phyloP scores from a whole-genome alignment of 2,113 vertebrate species.

The Hystrix brachyura region DNA sequence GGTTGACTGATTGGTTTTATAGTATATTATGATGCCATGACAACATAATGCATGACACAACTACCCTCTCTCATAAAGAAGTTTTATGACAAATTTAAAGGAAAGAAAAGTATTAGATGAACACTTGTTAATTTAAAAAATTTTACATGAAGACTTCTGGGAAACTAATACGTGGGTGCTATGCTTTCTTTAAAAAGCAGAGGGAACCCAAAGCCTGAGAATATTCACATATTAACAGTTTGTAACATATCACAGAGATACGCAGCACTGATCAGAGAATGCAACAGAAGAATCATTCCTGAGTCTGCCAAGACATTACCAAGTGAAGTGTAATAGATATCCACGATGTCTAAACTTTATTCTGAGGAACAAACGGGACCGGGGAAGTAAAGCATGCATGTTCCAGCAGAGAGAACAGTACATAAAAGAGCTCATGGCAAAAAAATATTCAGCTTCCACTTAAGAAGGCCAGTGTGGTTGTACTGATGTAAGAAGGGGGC shows the following conservation, averaged over 20 bases:
- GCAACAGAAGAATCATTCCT: not conserved
- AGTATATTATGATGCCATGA: not conserved
- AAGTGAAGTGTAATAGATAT: not conserved
- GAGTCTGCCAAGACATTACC: not conserved
- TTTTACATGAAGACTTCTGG: slow-evolving; percentile 3
- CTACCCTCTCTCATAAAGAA: not conserved
- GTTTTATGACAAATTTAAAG: slow-evolving; percentile 27
- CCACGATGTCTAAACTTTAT: not conserved
- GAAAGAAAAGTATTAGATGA: not conserved
- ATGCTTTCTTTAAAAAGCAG: slow-evolving; percentile 27
- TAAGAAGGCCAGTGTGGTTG: not conserved
- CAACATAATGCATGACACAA: not conserved
- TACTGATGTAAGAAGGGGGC: not conserved
- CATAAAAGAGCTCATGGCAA: not conserved
- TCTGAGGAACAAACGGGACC: not conserved
- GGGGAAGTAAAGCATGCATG: not conserved
- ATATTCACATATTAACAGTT: not conserved
- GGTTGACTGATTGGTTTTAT: not conserved
- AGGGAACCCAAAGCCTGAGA: not conserved
- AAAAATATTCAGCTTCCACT: not conserved
- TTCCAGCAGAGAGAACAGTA: not conserved
- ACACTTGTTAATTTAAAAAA: not conserved
- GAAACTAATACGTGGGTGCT: not conserved
- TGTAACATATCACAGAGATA: not conserved
- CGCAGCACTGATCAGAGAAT: not conserved